A percentile compares a stretch with the other conserved stretches of the same genome.
phyloP scores from a whole-genome alignment of 2,888 invertebrate genomes.

The Iselma pallidipennis region DNA sequence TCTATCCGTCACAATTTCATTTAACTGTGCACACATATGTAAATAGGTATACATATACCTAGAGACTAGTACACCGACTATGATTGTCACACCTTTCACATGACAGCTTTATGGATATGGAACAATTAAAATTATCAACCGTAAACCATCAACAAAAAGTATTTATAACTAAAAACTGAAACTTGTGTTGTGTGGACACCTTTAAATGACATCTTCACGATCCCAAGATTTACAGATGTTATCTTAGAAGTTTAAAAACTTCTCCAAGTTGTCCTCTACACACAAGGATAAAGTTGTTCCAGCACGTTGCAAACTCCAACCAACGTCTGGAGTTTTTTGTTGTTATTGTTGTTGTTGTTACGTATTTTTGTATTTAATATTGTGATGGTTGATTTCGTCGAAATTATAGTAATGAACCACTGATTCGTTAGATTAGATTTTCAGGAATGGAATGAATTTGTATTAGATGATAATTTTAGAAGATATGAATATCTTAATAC shows the following conservation, averaged over 20 bases:
- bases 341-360: background rate
- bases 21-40: background rate
- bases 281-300: background rate
- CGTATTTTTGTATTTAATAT: background rate
- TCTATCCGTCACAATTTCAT: constrained; percentile 5
- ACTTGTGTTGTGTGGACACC: background rate
- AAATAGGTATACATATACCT: no score
- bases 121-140: no score
- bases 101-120: background rate
- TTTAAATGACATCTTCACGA: constrained; percentile 4
- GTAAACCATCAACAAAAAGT: no score
- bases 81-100: background rate
- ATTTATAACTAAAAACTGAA: background rate
- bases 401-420: background rate
- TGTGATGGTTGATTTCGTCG: background rate
- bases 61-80: no score
- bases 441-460: background rate
- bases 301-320: background rate
- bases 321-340: background rate
- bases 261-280: background rate
- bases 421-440: background rate
- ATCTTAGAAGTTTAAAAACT: background rate
- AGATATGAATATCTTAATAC: background rate
- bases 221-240: constrained; percentile 3
- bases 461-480: background rate